These are phyloP conservation scores for Alligator mississippiensis DNA, from an alignment of 2,113 vertebrate species.

Conservation along the genomic window DNA sequence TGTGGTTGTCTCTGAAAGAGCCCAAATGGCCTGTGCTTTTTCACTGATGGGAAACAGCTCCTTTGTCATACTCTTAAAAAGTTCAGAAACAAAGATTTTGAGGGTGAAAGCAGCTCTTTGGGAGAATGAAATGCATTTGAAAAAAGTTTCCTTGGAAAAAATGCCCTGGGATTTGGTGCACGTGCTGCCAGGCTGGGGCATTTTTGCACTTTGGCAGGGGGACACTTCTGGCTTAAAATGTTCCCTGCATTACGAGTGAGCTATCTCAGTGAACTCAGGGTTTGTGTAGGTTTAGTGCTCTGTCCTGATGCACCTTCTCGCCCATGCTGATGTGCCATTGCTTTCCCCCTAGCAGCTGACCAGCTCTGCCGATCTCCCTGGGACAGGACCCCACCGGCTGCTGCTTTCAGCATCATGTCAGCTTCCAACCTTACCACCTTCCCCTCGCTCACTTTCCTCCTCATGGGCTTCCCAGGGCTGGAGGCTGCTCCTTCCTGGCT, in stretches of 20 bases:
- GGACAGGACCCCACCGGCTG: no score
- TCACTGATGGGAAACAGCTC: neutral
- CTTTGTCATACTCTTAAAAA: neutral
- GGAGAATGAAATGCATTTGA: neutral
- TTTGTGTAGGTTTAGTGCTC: neutral
- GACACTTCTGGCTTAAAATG: neutral
- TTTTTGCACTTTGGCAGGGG: neutral
- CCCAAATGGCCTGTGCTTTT: no score
- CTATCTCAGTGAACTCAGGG: neutral
- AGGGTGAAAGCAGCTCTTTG: neutral
- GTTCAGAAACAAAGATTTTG: neutral
- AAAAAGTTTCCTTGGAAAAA: neutral
- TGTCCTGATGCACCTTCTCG: neutral
- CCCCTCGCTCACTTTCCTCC: neutral
- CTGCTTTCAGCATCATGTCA: neutral
- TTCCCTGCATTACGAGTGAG: neutral
- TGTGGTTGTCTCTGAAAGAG: no score
- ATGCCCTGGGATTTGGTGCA: no score
- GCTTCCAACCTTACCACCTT: neutral
- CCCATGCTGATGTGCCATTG: no score
- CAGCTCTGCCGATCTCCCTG: neutral
- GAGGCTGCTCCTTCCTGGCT: neutral
- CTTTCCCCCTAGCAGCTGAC: neutral
- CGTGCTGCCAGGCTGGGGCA: neutral
- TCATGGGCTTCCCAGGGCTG: conserved; percentile 20